Evolutionary conservation across 2,113 vertebrate species (phyloP).

Genomic region (Chrysochloris asiatica): DNA sequence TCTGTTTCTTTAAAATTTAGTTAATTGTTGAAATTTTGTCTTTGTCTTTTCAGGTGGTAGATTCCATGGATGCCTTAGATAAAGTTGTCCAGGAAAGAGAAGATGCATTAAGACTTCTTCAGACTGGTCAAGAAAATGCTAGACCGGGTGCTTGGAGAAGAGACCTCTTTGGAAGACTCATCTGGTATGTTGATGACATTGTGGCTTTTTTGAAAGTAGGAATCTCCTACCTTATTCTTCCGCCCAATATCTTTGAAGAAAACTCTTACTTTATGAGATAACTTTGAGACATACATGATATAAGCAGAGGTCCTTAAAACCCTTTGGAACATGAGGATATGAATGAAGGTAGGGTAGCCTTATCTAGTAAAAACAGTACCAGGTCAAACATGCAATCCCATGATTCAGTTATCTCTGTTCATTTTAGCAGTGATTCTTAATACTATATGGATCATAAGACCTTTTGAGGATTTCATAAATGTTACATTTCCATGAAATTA

Average conservation of each 20-base stretch:
- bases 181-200: slow-evolving; percentile 86
- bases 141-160: slow-evolving; percentile 91
- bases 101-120: slow-evolving; percentile 89
- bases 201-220: slow-evolving; percentile 9
- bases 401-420: neutral
- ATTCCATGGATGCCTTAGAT: slow-evolving; percentile 92
- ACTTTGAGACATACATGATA: neutral
- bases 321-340: neutral
- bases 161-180: slow-evolving; percentile 89
- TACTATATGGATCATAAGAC: neutral
- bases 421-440: neutral
- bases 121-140: slow-evolving; percentile 91
- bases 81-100: slow-evolving; percentile 91
- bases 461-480: slow-evolving; percentile 6
- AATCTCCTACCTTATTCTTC: neutral
- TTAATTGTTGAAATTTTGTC: neutral
- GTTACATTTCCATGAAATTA: neutral
- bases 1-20: neutral
- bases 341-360: neutral
- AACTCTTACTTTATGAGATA: neutral
- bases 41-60: slow-evolving; percentile 85
- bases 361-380: neutral
- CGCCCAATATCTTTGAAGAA: neutral
- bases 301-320: neutral
- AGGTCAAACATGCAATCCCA: neutral